These are phyloP conservation scores for Piscicola geometra DNA, from an alignment of 2,888 invertebrate genomes.

Conservation along the genomic window DNA sequence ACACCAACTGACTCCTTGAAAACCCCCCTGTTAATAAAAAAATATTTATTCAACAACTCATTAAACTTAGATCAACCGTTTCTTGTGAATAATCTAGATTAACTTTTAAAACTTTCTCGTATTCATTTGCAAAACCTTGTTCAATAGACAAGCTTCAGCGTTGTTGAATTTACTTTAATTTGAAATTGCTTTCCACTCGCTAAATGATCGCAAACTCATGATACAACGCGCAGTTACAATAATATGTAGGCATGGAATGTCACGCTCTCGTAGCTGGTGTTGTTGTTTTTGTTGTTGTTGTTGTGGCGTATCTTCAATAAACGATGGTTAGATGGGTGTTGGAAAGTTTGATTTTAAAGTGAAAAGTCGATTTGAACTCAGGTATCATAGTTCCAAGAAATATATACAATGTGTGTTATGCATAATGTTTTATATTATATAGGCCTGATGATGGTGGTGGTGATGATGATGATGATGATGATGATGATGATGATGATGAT, in stretches of 20 bases:
- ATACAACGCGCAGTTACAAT: not conserved
- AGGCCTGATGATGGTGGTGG: not conserved
- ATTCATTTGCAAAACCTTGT: too few species aligned
- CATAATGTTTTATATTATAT: too few species aligned
- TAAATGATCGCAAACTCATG: too few species aligned
- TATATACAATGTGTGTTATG: too few species aligned
- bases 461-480: not conserved
- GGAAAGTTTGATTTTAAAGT: not conserved
- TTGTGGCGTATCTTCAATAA: too few species aligned
- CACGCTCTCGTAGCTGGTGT: not conserved
- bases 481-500: not conserved
- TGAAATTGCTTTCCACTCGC: not conserved
- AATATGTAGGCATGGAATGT: not conserved
- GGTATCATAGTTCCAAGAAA: not conserved
- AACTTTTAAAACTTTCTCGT: too few species aligned
- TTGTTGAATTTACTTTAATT: not conserved
- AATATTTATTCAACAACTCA: not conserved
- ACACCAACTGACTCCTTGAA: conserved; percentile 45
- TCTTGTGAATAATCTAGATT: too few species aligned
- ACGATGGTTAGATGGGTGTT: not conserved
- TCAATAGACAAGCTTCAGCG: too few species aligned
- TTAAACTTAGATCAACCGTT: not conserved
- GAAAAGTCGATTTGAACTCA: not conserved
- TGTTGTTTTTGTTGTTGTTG: conserved; percentile 1
- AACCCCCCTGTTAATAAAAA: too few species aligned